A percentile compares a stretch with the other conserved stretches of the same genome.
Conservation (phyloP, 2,888 invertebrate species). For the Cryptus viduatorius region DNA sequence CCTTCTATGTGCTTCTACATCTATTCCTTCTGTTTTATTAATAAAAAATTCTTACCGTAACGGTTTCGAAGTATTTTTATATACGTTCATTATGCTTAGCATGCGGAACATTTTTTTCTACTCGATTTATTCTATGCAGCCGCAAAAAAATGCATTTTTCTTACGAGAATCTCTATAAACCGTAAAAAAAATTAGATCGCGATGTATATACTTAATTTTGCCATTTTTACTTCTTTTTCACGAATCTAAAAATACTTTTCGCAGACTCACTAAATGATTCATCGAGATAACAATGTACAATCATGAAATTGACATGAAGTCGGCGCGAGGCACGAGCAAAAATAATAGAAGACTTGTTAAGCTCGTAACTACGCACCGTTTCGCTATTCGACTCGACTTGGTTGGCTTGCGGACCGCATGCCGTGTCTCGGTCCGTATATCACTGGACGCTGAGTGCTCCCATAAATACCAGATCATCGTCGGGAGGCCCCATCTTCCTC, state of each 20-base stretch:
- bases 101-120: no score
- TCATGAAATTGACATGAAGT: slow-evolving; percentile 46
- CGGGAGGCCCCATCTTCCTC: slow-evolving; percentile 48
- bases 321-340: slow-evolving; percentile 29
- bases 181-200: no score
- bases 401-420: slow-evolving; percentile 64
- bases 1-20: no score
- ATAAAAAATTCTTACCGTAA: no score
- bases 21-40: no score
- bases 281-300: slow-evolving; percentile 46
- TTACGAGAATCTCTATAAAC: not conserved
- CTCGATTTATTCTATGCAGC: no score
- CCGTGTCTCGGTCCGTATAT: slow-evolving; percentile 73
- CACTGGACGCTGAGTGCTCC: slow-evolving; percentile 78
- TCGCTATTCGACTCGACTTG: slow-evolving; percentile 47
- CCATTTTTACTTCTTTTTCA: no score
- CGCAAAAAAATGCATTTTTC: not conserved
- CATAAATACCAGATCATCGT: slow-evolving; percentile 79
- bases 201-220: not conserved
- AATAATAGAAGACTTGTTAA: slow-evolving; percentile 65
- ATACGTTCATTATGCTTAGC: no score
- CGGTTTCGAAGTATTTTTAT: no score
- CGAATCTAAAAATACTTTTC: not conserved
- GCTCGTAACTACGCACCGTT: slow-evolving; percentile 58
- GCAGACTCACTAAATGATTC: not conserved